Conservation (phyloP, 2,797 vertebrate genomes). For the Discoglossus pictus region DNA sequence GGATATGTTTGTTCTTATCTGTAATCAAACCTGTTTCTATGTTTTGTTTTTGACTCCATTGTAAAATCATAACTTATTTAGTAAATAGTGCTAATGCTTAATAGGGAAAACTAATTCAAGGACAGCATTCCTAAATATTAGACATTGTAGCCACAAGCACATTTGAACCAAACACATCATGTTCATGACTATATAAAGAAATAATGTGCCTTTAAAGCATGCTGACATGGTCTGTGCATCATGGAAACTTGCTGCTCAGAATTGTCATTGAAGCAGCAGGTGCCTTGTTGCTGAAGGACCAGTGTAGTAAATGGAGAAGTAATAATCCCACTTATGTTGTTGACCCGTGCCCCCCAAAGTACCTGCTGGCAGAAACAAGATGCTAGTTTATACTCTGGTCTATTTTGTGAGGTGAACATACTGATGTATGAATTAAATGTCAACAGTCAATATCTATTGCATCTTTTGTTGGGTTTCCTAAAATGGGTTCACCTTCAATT, state of each 20-base stretch:
- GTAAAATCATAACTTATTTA: too few species aligned
- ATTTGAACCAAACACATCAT: conserved; percentile 46
- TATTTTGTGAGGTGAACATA: too few species aligned
- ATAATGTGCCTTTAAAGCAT: conserved; percentile 42
- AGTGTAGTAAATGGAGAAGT: conserved; percentile 32
- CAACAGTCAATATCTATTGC: too few species aligned
- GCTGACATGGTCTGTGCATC: conserved; percentile 50
- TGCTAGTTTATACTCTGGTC: background rate
- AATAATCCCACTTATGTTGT: conserved; percentile 7
- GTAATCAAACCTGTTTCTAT: too few species aligned
- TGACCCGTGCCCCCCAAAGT: conserved; percentile 19
- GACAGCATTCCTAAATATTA: background rate
- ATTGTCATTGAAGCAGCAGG: conserved; percentile 58
- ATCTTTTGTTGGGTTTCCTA: too few species aligned
- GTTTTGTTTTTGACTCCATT: too few species aligned
- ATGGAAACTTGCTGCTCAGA: conserved; percentile 60
- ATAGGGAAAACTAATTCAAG: too few species aligned
- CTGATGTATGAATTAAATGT: too few species aligned
- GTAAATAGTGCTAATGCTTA: too few species aligned
- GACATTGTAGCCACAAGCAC: background rate
- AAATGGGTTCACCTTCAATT: too few species aligned
- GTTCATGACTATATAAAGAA: conserved; percentile 54
- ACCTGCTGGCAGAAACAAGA: conserved; percentile 14
- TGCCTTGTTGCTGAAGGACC: conserved; percentile 54
- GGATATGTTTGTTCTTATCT: too few species aligned